Evolutionary conservation across 2,113 vertebrate genomes (phyloP).

Genomic region (Entomyzon cyanotis): DNA sequence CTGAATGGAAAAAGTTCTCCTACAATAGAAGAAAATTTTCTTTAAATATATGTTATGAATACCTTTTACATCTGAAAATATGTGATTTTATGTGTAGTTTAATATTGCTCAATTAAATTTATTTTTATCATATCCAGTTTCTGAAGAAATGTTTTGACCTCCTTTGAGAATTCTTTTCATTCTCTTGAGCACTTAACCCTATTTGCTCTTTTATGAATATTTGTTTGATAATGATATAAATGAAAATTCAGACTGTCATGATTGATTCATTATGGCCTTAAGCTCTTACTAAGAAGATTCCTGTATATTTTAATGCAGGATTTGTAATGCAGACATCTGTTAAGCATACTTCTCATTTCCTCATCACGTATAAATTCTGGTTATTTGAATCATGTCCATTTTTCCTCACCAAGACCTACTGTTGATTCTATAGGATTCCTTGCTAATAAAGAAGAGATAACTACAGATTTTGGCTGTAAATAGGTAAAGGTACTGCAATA

Average conservation of each 20-base stretch:
- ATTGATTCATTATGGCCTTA: not conserved
- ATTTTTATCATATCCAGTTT: not conserved
- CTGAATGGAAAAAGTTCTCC: not conserved
- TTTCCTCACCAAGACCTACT: not conserved
- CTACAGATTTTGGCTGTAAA: not conserved
- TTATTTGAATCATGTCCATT: not conserved
- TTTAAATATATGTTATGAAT: not conserved
- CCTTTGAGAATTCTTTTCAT: not conserved
- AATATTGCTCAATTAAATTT: slow-evolving; percentile 32
- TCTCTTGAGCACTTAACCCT: not conserved
- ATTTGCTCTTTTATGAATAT: not conserved
- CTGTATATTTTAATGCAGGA: not conserved
- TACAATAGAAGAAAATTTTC: not conserved
- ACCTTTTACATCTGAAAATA: not conserved
- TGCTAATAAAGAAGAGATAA: not conserved
- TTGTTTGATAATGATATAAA: not conserved
- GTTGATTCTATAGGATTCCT: not conserved
- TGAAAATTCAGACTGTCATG: not conserved
- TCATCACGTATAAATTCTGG: not conserved
- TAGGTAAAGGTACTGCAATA: not conserved
- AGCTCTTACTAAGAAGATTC: not conserved
- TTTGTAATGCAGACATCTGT: not conserved
- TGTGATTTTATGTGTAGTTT: not conserved
- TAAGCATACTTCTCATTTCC: not conserved
- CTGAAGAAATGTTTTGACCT: not conserved